phyloP scores from a whole-genome alignment of 2,113 vertebrate genomes.

The Leptosomus discolor region DNA sequence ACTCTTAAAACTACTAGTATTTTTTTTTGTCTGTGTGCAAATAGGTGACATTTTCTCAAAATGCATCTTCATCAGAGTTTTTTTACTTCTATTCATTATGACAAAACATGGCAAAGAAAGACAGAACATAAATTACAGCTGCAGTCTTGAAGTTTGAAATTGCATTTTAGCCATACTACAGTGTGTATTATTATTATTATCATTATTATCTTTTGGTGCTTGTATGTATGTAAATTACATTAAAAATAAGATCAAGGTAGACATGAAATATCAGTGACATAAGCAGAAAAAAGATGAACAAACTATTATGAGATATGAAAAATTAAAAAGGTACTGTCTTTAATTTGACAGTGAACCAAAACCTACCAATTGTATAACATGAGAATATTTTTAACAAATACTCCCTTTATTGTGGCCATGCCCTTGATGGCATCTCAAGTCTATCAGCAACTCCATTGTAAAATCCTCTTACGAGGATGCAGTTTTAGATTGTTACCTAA shows the following conservation, averaged over 20 bases:
- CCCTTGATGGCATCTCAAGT: not conserved
- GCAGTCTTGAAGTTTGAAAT: not conserved
- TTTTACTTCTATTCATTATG: not conserved
- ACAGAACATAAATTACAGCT: not conserved
- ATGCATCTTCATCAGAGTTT: not conserved
- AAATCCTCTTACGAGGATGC: not conserved
- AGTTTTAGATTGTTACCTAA: not conserved
- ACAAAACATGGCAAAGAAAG: not conserved
- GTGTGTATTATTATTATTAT: not conserved
- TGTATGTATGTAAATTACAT: not conserved
- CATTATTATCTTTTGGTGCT: not conserved
- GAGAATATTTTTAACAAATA: not conserved
- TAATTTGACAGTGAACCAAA: not conserved
- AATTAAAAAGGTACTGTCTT: not conserved
- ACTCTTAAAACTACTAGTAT: not conserved
- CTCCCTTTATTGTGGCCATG: not conserved
- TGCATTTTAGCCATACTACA: not conserved
- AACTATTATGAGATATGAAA: not conserved
- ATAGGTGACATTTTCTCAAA: conserved; percentile 4
- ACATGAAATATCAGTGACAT: not conserved
- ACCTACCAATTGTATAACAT: not conserved
- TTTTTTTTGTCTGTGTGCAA: not conserved
- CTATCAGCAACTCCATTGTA: not conserved
- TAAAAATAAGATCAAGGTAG: conserved; percentile 20
- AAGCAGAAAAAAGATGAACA: conserved; percentile 26